Evolutionary conservation across 2,888 invertebrate genomes (phyloP), one percentile per base, ranked within the genome.

Genomic region (Strigamia crassipes): DNA sequence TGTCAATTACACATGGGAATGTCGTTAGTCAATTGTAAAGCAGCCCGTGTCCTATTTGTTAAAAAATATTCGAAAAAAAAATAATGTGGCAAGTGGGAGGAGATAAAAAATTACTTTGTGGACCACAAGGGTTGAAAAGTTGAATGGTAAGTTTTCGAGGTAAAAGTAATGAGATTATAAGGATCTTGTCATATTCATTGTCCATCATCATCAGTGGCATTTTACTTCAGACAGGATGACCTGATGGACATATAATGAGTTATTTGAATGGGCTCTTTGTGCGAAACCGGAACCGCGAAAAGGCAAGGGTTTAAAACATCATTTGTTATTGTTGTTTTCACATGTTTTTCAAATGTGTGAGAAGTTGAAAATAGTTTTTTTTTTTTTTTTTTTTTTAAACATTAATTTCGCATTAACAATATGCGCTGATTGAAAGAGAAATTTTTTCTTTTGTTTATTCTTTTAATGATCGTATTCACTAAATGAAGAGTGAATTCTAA

Each of bases 1-100:
- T 31, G 73, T 73, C 73, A 23, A 73, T 73, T 73, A 73, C 23
- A 73, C 73, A 73, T 73, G 73, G 73, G 73, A 73, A 73, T 73
- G 73, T 73, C 73, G 73, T 73, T 73, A 73, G 73, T 73, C 73
- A 73, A 73, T 73, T 73, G 73, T 31, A 73, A 73, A 73, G 73
- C 73, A 73, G 73, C 27, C 56, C 23, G 31, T 73, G 73, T 27
- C 73, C 21, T 73, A 73, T 73, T 73, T 73, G 73, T 73, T 73
- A 31, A 73, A 73, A 61, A 61, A 61, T 10, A 18, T 23, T 61
- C 15, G 12, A 13, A 46, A 13, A 18, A 56, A 56, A 38, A 38
- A 38, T 9, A 2, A 38, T 10, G 38, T 38, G 38, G 38, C 18
- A 18, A 56, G 56, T 18, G n/a, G 73, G 31, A 73, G 73, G 31